Evolutionary conservation across 1,140 invertebrate genomes (phyloP).

Genomic region (Dendrolimus kikuchii): DNA sequence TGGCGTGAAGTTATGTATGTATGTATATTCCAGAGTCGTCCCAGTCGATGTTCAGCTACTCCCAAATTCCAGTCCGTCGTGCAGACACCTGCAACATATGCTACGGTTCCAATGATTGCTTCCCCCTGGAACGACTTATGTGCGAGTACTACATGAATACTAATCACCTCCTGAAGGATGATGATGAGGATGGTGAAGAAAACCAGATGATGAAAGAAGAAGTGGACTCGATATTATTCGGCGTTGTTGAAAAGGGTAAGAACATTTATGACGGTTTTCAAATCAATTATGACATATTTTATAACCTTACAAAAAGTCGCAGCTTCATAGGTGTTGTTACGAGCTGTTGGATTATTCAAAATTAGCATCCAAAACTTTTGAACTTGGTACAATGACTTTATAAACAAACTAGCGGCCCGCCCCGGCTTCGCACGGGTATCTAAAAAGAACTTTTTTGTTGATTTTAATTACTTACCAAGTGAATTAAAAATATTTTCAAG

Average conservation of each 20-base stretch:
- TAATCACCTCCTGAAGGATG: conserved; percentile 11
- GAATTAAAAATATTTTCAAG: too few relatives aligned
- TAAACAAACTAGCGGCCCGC: too few relatives aligned
- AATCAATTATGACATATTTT: too few relatives aligned
- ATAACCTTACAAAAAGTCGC: too few relatives aligned
- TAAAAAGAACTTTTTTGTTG: too few relatives aligned
- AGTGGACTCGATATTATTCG: conserved; percentile 24
- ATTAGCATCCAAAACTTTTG: too few relatives aligned
- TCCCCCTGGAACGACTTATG: conserved; percentile 17
- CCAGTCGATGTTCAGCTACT: background rate
- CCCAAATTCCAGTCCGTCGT: conserved; percentile 3
- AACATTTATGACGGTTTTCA: background rate
- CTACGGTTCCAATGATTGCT: conserved; percentile 17
- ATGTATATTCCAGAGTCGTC: background rate
- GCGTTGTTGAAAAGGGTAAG: conserved; percentile 24
- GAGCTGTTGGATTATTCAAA: too few relatives aligned
- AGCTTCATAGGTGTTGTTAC: too few relatives aligned
- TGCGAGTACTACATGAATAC: conserved; percentile 31
- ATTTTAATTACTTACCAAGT: too few relatives aligned
- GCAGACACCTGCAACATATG: conserved; percentile 25
- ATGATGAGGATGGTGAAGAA: conserved; percentile 10
- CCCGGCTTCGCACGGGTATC: too few relatives aligned
- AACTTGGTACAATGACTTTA: too few relatives aligned
- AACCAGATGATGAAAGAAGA: conserved; percentile 7
- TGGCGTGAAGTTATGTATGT: too few relatives aligned